These are phyloP conservation scores for Enteromius mattozi DNA, from an alignment of 2,797 vertebrate species.

Conservation along the genomic window DNA sequence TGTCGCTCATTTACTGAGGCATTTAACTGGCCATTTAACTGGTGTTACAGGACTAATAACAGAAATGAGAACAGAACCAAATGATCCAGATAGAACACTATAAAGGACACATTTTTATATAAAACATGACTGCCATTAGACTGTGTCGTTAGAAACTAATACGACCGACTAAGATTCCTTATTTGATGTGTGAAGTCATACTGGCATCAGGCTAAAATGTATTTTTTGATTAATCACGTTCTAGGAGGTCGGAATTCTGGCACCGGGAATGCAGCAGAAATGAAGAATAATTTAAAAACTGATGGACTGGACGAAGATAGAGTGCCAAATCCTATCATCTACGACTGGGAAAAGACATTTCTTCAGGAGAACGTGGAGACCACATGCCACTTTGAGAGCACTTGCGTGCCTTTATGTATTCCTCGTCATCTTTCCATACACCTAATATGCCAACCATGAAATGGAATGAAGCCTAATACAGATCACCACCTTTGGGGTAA, in stretches of 20 bases:
- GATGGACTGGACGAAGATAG: conserved; percentile 10
- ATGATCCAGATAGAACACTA: conserved; percentile 22
- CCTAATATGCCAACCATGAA: conserved; percentile 25
- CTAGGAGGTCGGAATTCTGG: conserved; percentile 1
- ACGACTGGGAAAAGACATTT: conserved; percentile 19
- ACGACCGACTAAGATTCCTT: neutral
- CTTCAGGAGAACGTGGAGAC: neutral
- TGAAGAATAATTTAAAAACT: neutral
- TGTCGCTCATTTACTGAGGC: conserved; percentile 15
- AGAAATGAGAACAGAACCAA: conserved; percentile 38
- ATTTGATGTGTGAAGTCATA: conserved; percentile 19
- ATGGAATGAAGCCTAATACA: conserved; percentile 23
- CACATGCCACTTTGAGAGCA: neutral
- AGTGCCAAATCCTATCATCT: conserved; percentile 4
- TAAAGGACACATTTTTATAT: conserved; percentile 39
- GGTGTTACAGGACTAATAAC: conserved; percentile 35
- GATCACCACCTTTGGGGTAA: conserved; percentile 13
- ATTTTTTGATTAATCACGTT: conserved; percentile 28
- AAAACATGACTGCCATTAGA: conserved; percentile 45
- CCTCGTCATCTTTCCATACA: neutral
- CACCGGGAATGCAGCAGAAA: neutral
- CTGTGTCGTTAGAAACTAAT: conserved; percentile 19
- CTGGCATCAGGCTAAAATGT: conserved; percentile 20
- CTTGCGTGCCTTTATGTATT: neutral
- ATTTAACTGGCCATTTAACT: conserved; percentile 33